Evolutionary conservation across 2,113 vertebrate genomes (phyloP), one percentile per base, ranked within the genome.

Genomic region (Neolamprologus kungweensis): DNA sequence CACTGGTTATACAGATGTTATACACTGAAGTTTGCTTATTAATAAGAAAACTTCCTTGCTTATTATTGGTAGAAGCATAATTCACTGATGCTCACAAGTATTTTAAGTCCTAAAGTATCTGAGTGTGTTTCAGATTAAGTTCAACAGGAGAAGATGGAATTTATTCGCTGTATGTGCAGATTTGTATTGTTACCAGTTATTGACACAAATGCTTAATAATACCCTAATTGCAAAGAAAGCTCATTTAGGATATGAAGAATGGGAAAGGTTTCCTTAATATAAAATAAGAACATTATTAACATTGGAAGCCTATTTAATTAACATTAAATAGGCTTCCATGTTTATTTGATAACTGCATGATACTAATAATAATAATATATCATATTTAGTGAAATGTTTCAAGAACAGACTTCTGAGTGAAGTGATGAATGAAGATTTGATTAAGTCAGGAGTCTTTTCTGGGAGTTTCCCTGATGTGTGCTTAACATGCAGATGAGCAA

Each of bases 361-460:
- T 26, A 68, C 11, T 37, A 63, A 8, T 55, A 23, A 0, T 31
- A 58, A 31, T 9, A 58, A 16, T 28, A 58, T 13, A 37, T 80
- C 3, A 85, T 37, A 75, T 40, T 19, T 53, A 73, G 65, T 80
- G 40, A 82, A 68, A 87, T 19, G 23, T 81, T 84, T 60, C 58
- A 82, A 80, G 55, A 68, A 89, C 21, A 63, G 84, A 78, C 47
- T 60, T 21, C 53, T 84, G 79, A 78, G 50, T 80, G 33, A 19
- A 89, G 79, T 71, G 53, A 81, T 65, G 37, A 33, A 81, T 91
- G 28, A 92, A 94, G 90, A 80, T 87, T 87, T 92, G 75, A 94
- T 94, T 80, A 57, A 51, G 54, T 65, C 47, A 68, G 45, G 28
- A 85, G 31, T 37, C 40, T 37, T 78, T 53, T 26, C 53, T 47